Evolutionary conservation across 2,113 vertebrate genomes (phyloP), one percentile per base, ranked within the genome.

Genomic region (Ophiodon elongatus): DNA sequence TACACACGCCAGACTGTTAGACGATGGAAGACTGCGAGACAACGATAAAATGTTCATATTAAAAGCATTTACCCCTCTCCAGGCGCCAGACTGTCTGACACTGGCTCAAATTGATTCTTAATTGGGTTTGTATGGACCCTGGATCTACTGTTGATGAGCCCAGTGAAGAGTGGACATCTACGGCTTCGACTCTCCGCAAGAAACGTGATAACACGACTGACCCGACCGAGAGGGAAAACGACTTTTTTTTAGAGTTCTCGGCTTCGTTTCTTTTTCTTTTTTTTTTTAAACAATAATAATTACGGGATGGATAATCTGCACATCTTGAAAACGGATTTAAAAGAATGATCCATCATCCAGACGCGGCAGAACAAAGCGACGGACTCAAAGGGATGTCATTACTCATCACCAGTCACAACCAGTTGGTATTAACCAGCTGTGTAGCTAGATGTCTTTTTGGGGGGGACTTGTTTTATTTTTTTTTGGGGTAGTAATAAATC

Each of bases 1-100:
- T 94, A 94, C 94, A 93, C 92, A 88, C 88, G 82, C 86, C 92
- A 93, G 94, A 92, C 92, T 92, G 88, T 91, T 90, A 92, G 92
- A 94, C 89, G 90, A 93, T 92, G 91, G 88, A 92, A 86, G 92
- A 90, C 92, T 90, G 90, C 67, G 93, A 94, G 92, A 94, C 93
- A 92, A 92, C 82, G 92, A 92, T 95, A 93, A 94, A 95, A 95
- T 92, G 93, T 92, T 94, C 91, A 93, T 95, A 95, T 96, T 94
- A 96, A 95, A 94, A 94, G 94, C 94, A 92, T 94, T 94, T 93
- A 94, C 88, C 89, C 93, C 93, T 95, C 92, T 93, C 85, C 92
- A 84, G 95, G 94, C 95, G 94, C 95, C 95, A 94, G 95, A 81
- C 94, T 91, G 95, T 95, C 95, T 96, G 94, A 95, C 94, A 95